Conservation (phyloP, 2,888 invertebrate species). For the Yponomeuta malinellus region DNA sequence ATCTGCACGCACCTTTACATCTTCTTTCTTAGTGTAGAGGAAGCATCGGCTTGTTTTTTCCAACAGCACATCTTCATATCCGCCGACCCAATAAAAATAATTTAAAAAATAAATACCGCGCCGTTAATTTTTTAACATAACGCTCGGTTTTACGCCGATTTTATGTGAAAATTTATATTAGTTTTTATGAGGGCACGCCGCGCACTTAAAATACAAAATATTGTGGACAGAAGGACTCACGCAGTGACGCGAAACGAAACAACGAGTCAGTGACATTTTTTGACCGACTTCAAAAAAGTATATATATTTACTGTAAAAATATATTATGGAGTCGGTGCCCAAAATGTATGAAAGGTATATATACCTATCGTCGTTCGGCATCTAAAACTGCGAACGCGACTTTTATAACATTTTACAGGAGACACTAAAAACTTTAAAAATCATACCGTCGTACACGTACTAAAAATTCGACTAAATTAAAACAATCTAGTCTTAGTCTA, state of each 20-base stretch:
- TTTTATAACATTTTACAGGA: too few relatives aligned
- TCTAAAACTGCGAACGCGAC: too few relatives aligned
- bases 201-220: background rate
- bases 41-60: background rate
- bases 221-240: background rate
- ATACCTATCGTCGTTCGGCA: too few relatives aligned
- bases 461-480: too few relatives aligned
- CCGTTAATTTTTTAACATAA: slow-evolving; percentile 6
- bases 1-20: background rate
- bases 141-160: slow-evolving; percentile 8
- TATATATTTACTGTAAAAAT: too few relatives aligned
- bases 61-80: slow-evolving; percentile 7
- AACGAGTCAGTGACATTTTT: background rate
- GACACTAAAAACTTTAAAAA: too few relatives aligned
- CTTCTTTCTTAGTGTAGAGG: background rate
- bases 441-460: too few relatives aligned
- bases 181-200: slow-evolving; percentile 8
- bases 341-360: too few relatives aligned
- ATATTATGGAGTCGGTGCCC: too few relatives aligned
- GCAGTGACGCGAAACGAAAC: background rate
- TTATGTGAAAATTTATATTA: slow-evolving; percentile 12
- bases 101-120: background rate
- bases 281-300: too few relatives aligned
- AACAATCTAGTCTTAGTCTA: too few relatives aligned
- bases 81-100: slow-evolving; percentile 1